Evolutionary conservation across 2,113 vertebrate species (phyloP), one percentile per base, ranked within the genome.

Genomic region (Prietella phreatophila): DNA sequence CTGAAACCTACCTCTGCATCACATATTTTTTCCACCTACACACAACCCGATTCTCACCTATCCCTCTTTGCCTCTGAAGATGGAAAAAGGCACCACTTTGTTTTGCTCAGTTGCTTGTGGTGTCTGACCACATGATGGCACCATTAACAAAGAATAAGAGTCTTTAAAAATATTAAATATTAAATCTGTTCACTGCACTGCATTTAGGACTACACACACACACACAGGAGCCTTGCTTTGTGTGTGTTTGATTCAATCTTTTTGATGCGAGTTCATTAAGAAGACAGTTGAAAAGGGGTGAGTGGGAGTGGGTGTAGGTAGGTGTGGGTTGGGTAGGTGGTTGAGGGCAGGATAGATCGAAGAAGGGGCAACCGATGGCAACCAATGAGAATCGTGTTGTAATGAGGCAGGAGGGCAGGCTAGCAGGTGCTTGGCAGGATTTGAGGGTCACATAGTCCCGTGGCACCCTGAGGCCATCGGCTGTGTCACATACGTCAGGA

Each of bases 101-200:
- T n/a, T 17, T 55, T n/a, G 0, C 22, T 22, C 25, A 47, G 42
- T 33, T 25, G 17, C 55, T 50, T 42, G 47, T 17, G 20, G 15
- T 65, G 27, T 55, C 10, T 86, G 42, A 30, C 85, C 85, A 86
- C 85, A 79, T 55, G 85, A 53, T 78, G 73, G 85, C 30, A 27
- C 75, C 30, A 61, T 55, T 80, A 36, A 6, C 75, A 80, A 65
- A 65, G 39, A 56, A 53, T 25, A 55, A 1, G 8, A 27, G 36
- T 39, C 17, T 20, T 1, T 65, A 58, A 33, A 58, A 60, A 15
- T 10, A 17, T 67, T 39, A 15, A 4, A 7, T 67, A 20, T 39
- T 50, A 20, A 58, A 33, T 11, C 17, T 22, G 30, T 58, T 17
- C 39, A 50, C 42, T 83, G 25, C 39, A n/a, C 10, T 50, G 42